Evolutionary conservation across 2,797 vertebrate species (phyloP).

Genomic region (Labroides dimidiatus): DNA sequence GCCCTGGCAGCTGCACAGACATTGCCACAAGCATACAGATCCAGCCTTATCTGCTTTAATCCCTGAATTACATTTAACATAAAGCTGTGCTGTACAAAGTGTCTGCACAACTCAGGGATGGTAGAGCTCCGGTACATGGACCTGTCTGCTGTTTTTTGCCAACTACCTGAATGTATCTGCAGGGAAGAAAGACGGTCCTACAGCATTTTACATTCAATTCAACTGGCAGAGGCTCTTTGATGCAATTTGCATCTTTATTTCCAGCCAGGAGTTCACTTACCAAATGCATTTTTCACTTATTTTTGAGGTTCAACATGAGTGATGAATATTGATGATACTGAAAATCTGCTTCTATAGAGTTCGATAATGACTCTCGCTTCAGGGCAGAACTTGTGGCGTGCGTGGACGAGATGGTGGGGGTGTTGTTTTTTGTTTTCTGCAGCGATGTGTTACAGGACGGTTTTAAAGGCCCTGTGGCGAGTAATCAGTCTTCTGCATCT

Average conservation of each 20-base stretch:
- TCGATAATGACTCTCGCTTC: conserved; percentile 38
- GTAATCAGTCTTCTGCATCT: conserved; percentile 51
- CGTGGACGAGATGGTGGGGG: conserved; percentile 11
- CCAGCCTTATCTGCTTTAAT: conserved; percentile 65
- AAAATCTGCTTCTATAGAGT: conserved; percentile 28
- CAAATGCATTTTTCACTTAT: not conserved
- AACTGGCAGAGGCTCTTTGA: conserved; percentile 20
- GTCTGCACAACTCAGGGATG: conserved; percentile 31
- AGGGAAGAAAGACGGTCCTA: conserved; percentile 8
- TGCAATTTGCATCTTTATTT: conserved; percentile 17
- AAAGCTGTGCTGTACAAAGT: conserved; percentile 54
- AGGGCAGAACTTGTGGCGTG: conserved; percentile 26
- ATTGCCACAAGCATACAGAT: conserved; percentile 60
- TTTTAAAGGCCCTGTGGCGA: conserved; percentile 14
- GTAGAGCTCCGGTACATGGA: conserved; percentile 30
- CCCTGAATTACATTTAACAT: conserved; percentile 58
- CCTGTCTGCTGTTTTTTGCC: conserved; percentile 22
- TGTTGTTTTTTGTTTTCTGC: not conserved
- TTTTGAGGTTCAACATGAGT: conserved; percentile 4
- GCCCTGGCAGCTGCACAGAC: conserved; percentile 41
- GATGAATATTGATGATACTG: conserved; percentile 44
- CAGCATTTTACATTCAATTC: conserved; percentile 12
- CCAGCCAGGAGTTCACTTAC: conserved; percentile 13
- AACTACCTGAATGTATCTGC: conserved; percentile 11
- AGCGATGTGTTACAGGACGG: not conserved